These are phyloP conservation scores for Eupsilia transversa DNA, from an alignment of 2,888 invertebrate species.

Conservation along the genomic window DNA sequence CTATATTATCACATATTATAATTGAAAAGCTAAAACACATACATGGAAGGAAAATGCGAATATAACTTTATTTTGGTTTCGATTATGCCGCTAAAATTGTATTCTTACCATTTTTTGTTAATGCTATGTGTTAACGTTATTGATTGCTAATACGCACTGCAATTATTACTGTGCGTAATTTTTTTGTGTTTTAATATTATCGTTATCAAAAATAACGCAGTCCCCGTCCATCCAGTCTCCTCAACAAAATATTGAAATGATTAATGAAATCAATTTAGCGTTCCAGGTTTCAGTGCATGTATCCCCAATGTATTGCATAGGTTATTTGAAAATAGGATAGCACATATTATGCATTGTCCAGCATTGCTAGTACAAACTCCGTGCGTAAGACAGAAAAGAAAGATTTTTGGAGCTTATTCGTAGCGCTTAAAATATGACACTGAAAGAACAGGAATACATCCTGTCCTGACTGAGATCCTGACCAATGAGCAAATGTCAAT, in stretches of 20 bases:
- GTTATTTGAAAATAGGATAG: slow-evolving; percentile 5
- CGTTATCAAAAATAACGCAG: background rate
- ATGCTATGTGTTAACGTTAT: background rate
- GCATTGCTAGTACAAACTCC: background rate
- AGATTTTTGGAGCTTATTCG: background rate
- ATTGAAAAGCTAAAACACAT: background rate
- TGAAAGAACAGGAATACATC: too few relatives aligned
- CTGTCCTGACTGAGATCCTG: too few relatives aligned
- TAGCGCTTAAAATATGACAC: slow-evolving; percentile 1
- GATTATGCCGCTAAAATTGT: slow-evolving; percentile 17
- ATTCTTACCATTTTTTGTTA: slow-evolving; percentile 34
- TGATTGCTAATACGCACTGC: background rate
- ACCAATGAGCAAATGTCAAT: too few relatives aligned
- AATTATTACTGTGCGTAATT: background rate
- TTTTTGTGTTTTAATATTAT: slow-evolving; percentile 11
- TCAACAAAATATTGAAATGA: slow-evolving; percentile 27
- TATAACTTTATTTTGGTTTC: background rate
- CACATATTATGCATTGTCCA: too few relatives aligned
- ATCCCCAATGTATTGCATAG: background rate
- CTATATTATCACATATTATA: background rate
- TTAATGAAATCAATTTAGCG: slow-evolving; percentile 41
- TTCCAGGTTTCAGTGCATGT: slow-evolving; percentile 29
- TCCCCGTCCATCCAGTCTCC: background rate
- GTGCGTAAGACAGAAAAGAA: background rate
- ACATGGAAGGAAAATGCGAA: background rate